phyloP scores from a whole-genome alignment of 1,140 invertebrate species.

The Habropoda laboriosa region DNA sequence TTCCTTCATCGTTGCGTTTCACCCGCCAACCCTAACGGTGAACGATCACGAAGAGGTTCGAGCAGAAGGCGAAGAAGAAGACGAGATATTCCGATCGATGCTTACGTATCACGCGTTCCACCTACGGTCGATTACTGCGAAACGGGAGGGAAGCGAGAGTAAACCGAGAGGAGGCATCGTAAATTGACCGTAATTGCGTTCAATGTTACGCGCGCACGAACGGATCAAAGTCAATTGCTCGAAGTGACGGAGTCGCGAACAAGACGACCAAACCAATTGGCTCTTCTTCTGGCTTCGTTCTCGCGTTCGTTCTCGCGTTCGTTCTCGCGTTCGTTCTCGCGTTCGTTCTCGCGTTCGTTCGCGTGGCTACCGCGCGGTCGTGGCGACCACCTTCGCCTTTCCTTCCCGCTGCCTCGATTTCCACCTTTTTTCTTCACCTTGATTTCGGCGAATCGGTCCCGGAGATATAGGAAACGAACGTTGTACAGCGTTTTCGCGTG shows the following conservation, averaged over 20 bases:
- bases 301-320: not conserved
- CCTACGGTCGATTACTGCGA: conserved; percentile 59
- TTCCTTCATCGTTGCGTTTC: too few species aligned
- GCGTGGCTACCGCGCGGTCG: too few species aligned
- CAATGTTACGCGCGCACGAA: conserved; percentile 79
- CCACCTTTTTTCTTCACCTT: too few species aligned
- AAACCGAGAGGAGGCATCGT: conserved; percentile 64
- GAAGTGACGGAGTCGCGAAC: conserved; percentile 64
- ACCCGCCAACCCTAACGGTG: conserved; percentile 75
- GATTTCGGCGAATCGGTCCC: too few species aligned
- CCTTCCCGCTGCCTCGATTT: too few species aligned
- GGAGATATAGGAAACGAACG: too few species aligned
- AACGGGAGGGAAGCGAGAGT: conserved; percentile 21
- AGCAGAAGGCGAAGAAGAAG: too few species aligned
- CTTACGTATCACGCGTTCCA: conserved; percentile 38
- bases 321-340: too few species aligned
- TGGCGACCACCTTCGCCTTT: too few species aligned
- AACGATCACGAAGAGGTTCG: conserved; percentile 76
- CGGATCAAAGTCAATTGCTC: conserved; percentile 78
- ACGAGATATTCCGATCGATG: conserved; percentile 36
- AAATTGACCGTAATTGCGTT: conserved; percentile 80
- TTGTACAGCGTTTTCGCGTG: conserved; percentile 4
- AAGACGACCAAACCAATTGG: conserved; percentile 70
- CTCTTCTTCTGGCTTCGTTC: conserved; percentile 51
- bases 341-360: not conserved